phyloP scores from a whole-genome alignment of 2,113 vertebrate species.

The Istiophorus platypterus region DNA sequence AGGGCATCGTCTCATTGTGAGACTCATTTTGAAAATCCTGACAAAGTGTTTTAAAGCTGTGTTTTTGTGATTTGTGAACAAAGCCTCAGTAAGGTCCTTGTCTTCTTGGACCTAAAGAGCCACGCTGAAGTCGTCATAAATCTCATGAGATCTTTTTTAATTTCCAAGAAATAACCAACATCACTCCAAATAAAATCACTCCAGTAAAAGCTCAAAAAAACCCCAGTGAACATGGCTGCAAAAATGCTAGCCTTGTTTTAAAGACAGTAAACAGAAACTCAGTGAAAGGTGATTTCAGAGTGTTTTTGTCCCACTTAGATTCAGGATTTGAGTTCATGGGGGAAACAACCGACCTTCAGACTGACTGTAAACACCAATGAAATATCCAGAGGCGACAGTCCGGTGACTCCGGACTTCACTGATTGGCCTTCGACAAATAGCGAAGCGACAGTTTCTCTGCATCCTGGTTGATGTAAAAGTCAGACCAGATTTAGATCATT shows the following conservation, averaged over 20 bases:
- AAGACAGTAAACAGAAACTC: background rate
- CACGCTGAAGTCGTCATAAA: too few relatives aligned
- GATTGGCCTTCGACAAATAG: background rate
- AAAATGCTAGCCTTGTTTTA: too few relatives aligned
- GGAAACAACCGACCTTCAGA: conserved; percentile 54
- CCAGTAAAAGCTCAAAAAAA: background rate
- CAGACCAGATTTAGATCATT: background rate
- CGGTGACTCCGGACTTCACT: background rate
- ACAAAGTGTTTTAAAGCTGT: background rate
- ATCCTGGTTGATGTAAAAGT: background rate
- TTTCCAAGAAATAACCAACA: background rate
- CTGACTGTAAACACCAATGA: conserved; percentile 26
- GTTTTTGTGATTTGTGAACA: background rate
- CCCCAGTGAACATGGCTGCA: background rate
- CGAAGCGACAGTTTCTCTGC: background rate
- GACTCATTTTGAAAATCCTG: too few relatives aligned
- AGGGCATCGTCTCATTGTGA: rapidly evolving
- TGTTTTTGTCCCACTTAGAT: background rate
- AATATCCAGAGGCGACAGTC: background rate
- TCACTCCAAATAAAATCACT: background rate
- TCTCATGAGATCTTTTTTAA: background rate
- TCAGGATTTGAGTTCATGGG: conserved; percentile 18
- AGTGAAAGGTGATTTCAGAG: background rate
- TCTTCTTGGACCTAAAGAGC: background rate
- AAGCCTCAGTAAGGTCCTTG: background rate